Percentiles rank a stretch among this genome's conserved stretches.
Conservation (phyloP, 2,113 vertebrate species). For the Stigmatopora argus region DNA sequence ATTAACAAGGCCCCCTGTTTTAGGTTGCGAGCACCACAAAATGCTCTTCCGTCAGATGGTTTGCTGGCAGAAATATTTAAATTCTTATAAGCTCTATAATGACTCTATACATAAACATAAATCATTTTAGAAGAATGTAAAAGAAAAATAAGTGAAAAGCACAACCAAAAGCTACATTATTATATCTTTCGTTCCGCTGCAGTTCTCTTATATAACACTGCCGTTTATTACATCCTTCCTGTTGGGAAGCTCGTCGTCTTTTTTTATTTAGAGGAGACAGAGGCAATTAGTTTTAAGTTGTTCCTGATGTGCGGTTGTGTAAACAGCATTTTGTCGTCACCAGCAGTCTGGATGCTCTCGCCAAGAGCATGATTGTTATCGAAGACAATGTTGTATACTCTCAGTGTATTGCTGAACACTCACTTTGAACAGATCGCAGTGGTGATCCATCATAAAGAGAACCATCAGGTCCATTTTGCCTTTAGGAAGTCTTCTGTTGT, state of each 20-base stretch:
- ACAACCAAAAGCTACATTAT: conserved; percentile 2
- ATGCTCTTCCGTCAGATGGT: too few species aligned
- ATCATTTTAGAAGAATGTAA: not conserved
- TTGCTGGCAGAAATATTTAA: too few species aligned
- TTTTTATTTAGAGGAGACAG: not conserved
- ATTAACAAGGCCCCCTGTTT: too few species aligned
- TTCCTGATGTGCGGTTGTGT: conserved; percentile 4
- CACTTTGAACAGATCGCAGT: conserved; percentile 92
- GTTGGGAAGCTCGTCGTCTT: conserved; percentile 6
- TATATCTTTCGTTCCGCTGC: not conserved
- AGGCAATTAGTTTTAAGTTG: conserved; percentile 4
- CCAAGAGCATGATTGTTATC: conserved; percentile 2
- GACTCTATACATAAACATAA: too few species aligned
- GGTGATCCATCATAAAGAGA: conserved; percentile 91
- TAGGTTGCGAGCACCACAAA: too few species aligned
- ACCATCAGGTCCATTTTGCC: conserved; percentile 93
- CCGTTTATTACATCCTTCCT: conserved; percentile 7
- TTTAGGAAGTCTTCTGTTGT: conserved; percentile 83
- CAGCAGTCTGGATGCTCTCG: not conserved
- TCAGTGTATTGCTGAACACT: conserved; percentile 20
- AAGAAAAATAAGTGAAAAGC: not conserved
- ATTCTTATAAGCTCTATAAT: too few species aligned
- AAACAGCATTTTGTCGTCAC: not conserved
- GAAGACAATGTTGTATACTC: not conserved
- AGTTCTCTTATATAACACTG: not conserved